phyloP scores from a whole-genome alignment of 2,797 vertebrate genomes.

The Ptychadena robeensis region DNA sequence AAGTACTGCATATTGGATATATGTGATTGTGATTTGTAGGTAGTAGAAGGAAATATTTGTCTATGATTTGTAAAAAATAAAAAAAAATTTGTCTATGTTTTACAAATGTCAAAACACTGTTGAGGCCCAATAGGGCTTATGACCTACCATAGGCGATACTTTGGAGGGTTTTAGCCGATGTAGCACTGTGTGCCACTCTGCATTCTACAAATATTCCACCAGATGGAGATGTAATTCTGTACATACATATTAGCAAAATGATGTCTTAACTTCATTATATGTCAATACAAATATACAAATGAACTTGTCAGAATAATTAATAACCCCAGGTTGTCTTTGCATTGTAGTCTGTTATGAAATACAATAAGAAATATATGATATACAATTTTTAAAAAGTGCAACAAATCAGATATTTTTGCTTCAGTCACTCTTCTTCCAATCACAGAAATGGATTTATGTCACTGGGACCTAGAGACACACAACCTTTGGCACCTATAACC shows the following conservation, averaged over 20 bases:
- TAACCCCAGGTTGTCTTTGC: conserved; percentile 21
- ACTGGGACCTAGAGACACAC: not conserved
- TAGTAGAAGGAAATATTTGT: not conserved
- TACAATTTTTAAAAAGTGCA: conserved; percentile 31
- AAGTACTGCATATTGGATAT: not conserved
- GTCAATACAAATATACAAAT: conserved; percentile 27
- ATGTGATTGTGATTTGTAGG: not conserved
- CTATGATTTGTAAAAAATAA: not conserved
- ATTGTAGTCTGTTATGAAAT: conserved; percentile 21
- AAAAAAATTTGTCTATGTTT: not conserved
- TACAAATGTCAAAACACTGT: not conserved
- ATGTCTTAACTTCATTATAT: conserved; percentile 12
- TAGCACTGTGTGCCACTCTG: not conserved
- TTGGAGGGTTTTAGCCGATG: no score
- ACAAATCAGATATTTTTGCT: conserved; percentile 22
- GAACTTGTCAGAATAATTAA: not conserved
- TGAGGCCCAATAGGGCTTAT: not conserved
- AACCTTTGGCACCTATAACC: not conserved
- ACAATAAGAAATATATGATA: conserved; percentile 24
- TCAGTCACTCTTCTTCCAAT: conserved; percentile 1
- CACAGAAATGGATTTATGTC: not conserved
- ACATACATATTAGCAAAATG: not conserved
- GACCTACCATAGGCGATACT: not conserved
- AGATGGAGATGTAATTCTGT: conserved; percentile 11
- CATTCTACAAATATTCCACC: not conserved